phyloP scores from a whole-genome alignment of 2,113 vertebrate species.

The Spilogale gracilis region DNA sequence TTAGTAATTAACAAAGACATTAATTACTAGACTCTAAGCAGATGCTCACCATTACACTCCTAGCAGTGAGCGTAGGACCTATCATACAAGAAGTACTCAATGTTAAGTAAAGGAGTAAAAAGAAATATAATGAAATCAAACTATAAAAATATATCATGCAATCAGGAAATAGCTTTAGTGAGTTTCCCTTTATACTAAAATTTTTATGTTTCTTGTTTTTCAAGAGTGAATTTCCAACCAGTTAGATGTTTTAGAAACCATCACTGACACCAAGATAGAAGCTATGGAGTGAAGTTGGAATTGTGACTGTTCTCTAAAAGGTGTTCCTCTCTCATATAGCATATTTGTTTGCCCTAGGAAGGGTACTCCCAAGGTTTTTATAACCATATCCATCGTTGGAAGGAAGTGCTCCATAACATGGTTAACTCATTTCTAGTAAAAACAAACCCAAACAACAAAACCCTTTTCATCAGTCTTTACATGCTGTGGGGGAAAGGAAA shows the following conservation, averaged over 20 bases:
- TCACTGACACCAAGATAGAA: not conserved
- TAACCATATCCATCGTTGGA: not conserved
- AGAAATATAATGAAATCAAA: slow-evolving; percentile 48
- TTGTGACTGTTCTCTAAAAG: not conserved
- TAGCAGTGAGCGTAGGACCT: not conserved
- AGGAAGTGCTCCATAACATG: slow-evolving; percentile 29
- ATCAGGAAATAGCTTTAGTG: slow-evolving; percentile 10
- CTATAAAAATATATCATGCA: not conserved
- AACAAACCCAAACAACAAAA: not conserved
- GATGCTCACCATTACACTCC: slow-evolving; percentile 60
- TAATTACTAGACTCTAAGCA: slow-evolving; percentile 68
- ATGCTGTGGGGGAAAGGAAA: not conserved
- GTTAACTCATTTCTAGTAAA: not conserved
- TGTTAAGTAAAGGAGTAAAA: slow-evolving; percentile 45
- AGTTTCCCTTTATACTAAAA: not conserved
- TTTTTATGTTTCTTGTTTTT: slow-evolving; percentile 23
- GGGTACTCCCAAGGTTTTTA: not conserved
- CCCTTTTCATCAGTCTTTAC: slow-evolving; percentile 35
- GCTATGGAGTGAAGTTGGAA: not conserved
- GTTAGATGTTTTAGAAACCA: slow-evolving; percentile 32
- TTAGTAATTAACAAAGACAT: slow-evolving; percentile 69
- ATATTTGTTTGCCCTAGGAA: not conserved
- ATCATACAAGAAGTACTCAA: slow-evolving; percentile 45
- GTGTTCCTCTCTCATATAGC: not conserved
- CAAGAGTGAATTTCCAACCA: slow-evolving; percentile 1